These are phyloP conservation scores for Cricetomys ansorgei DNA, from an alignment of 2,113 vertebrate genomes.

Conservation along the genomic window DNA sequence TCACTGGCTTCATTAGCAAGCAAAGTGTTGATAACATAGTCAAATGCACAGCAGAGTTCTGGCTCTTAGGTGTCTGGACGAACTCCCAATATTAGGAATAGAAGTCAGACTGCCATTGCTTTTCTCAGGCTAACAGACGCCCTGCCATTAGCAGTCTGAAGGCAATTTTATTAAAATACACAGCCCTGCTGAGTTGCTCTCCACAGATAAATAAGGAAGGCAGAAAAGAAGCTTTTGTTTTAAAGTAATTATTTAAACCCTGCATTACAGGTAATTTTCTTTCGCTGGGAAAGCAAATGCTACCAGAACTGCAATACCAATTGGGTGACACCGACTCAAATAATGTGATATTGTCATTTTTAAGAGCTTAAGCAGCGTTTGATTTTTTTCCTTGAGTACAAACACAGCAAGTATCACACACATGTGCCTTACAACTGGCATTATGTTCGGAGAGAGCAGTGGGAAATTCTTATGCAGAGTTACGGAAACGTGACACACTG, in stretches of 20 bases:
- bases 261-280: conserved; percentile 91
- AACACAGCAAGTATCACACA: conserved; percentile 78
- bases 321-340: conserved; percentile 83
- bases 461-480: conserved; percentile 77
- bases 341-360: conserved; percentile 86
- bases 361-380: conserved; percentile 82
- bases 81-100: conserved; percentile 81
- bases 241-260: conserved; percentile 91
- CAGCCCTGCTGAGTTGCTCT: conserved; percentile 86
- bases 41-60: conserved; percentile 84
- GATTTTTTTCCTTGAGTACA: conserved; percentile 83
- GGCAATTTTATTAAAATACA: conserved; percentile 89
- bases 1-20: conserved; percentile 80
- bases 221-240: conserved; percentile 89
- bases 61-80: conserved; percentile 84
- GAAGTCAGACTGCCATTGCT: conserved; percentile 83
- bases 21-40: conserved; percentile 81
- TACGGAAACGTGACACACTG: conserved; percentile 78
- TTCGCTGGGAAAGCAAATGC: conserved; percentile 86
- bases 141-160: conserved; percentile 87
- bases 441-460: conserved; percentile 62
- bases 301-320: conserved; percentile 88
- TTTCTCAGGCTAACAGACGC: conserved; percentile 82
- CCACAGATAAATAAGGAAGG: conserved; percentile 86
- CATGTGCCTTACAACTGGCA: conserved; percentile 63